phyloP scores from a whole-genome alignment of 2,113 vertebrate genomes.

The Engraulis encrasicolus region DNA sequence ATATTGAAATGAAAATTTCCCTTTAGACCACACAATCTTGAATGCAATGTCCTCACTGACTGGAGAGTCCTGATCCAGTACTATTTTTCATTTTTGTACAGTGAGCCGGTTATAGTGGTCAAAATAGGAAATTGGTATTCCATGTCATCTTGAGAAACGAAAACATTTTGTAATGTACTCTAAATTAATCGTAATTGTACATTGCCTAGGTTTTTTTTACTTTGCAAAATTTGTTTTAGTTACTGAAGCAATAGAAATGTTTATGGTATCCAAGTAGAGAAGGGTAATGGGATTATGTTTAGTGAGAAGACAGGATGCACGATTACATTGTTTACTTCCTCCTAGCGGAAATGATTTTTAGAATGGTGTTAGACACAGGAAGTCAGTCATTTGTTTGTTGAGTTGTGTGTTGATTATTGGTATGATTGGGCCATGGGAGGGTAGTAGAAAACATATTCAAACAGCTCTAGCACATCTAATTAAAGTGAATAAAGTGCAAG shows the following conservation, averaged over 20 bases:
- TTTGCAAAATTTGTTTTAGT: background rate
- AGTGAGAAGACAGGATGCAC: background rate
- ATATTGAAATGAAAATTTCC: background rate
- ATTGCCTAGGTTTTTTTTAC: background rate
- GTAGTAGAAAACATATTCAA: background rate
- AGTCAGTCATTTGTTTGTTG: constrained; percentile 13
- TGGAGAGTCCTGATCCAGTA: background rate
- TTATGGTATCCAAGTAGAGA: background rate
- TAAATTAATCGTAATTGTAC: no score
- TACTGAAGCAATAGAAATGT: background rate
- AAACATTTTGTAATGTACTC: background rate
- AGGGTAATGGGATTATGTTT: background rate
- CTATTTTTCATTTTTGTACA: background rate
- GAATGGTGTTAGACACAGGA: constrained; percentile 3
- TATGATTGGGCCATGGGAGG: background rate
- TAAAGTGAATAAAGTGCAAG: background rate
- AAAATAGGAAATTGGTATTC: background rate
- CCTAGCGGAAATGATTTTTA: background rate
- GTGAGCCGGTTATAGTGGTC: background rate
- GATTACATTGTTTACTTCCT: background rate
- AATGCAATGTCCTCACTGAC: background rate
- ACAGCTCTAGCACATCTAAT: background rate
- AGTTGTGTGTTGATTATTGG: background rate
- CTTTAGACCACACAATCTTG: background rate
- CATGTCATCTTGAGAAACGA: background rate